A percentile compares a stretch with the other conserved stretches of the same genome.
Conservation (phyloP, 2,113 vertebrate genomes). For the Paramormyrops kingsleyae region DNA sequence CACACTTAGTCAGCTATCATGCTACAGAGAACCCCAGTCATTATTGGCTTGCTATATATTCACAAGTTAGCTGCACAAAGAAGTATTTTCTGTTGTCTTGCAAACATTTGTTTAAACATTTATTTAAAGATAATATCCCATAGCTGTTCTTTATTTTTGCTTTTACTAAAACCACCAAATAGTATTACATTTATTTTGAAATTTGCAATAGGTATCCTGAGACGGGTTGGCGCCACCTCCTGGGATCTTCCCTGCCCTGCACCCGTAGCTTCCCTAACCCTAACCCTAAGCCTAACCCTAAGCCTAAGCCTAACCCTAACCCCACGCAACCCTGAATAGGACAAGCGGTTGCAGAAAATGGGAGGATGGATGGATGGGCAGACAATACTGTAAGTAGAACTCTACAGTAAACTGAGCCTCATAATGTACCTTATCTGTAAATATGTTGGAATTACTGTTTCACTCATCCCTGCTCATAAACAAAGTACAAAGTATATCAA, state of each 20-base stretch:
- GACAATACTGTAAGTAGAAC: too few relatives aligned
- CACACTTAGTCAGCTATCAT: neutral
- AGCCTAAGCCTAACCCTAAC: too few relatives aligned
- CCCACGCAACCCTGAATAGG: neutral
- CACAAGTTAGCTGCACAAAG: neutral
- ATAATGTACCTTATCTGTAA: neutral
- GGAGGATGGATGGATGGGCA: neutral
- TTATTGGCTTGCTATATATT: neutral
- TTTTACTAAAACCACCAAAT: neutral
- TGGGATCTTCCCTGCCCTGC: neutral
- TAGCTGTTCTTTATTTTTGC: neutral
- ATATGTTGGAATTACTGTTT: neutral
- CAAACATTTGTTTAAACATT: neutral
- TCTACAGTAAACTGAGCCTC: too few relatives aligned
- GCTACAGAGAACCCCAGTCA: neutral
- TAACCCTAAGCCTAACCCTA: too few relatives aligned
- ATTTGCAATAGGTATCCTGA: neutral
- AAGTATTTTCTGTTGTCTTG: neutral
- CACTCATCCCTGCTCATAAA: neutral
- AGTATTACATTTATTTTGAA: neutral
- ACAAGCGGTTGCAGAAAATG: neutral
- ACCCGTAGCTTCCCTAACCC: neutral
- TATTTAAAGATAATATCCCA: neutral
- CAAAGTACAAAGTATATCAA: neutral
- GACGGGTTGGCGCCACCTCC: neutral